These are phyloP conservation scores for Serilophus lunatus DNA, from an alignment of 2,113 vertebrate genomes.

Conservation along the genomic window DNA sequence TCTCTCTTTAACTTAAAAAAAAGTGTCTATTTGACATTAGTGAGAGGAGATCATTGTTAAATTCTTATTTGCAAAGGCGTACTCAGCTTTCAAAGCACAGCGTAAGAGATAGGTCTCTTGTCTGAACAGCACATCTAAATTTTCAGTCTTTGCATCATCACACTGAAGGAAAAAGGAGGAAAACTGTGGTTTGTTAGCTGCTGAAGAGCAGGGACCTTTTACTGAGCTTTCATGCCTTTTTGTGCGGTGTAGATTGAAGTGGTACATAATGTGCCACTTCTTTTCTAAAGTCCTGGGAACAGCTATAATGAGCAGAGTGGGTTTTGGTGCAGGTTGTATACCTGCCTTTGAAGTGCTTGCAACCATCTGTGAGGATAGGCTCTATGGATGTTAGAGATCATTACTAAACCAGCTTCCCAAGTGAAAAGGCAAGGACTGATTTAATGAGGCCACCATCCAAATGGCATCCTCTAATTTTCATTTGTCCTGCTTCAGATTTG, in stretches of 20 bases:
- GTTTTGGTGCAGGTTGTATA: constrained; percentile 15
- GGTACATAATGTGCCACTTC: constrained; percentile 6
- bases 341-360: constrained; percentile 45
- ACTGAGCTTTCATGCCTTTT: constrained; percentile 28
- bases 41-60: background rate
- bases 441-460: constrained; percentile 48
- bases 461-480: constrained; percentile 15
- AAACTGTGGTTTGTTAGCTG: background rate
- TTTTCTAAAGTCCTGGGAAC: constrained; percentile 33
- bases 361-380: constrained; percentile 36
- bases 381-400: constrained; percentile 19
- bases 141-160: background rate
- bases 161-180: background rate
- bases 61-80: background rate
- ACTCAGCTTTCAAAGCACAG: background rate
- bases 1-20: background rate
- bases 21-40: background rate
- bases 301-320: constrained; percentile 39
- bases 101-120: background rate
- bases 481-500: constrained; percentile 13
- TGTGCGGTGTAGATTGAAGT: constrained; percentile 3
- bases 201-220: background rate
- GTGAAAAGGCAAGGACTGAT: constrained; percentile 33
- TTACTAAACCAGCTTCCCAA: constrained; percentile 37
- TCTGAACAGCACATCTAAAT: background rate